These are phyloP conservation scores for Noturus placidus DNA, from an alignment of 2,113 vertebrate species.

Conservation along the genomic window DNA sequence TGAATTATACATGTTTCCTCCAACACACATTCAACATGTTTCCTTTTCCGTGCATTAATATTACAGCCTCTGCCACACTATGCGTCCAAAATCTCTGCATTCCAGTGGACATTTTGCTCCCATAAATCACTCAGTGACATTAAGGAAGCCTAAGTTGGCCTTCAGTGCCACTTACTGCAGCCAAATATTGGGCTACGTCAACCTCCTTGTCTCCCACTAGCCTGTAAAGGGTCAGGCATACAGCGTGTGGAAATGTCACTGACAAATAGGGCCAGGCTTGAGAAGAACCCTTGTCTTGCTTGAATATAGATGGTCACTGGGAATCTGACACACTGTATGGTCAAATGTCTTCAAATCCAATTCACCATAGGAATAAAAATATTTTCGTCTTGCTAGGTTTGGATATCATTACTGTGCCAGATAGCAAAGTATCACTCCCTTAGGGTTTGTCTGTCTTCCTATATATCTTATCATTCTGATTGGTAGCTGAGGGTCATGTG, in stretches of 20 bases:
- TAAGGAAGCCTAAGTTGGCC: conserved; percentile 65
- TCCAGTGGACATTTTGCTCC: conserved; percentile 64
- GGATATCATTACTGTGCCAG: background rate
- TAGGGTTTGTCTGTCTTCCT: conserved; percentile 27
- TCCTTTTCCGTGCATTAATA: conserved; percentile 69
- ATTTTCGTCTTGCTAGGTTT: conserved; percentile 17
- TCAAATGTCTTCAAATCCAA: conserved; percentile 33
- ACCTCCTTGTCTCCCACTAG: conserved; percentile 40
- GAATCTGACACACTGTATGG: background rate
- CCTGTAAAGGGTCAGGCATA: conserved; percentile 29
- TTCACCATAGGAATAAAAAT: background rate
- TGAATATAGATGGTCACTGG: conserved; percentile 12
- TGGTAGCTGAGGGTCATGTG: conserved; percentile 42
- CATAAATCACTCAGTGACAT: conserved; percentile 67
- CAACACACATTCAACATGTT: conserved; percentile 65
- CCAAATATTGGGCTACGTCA: conserved; percentile 38
- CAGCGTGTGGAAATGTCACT: conserved; percentile 40
- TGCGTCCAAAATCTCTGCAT: conserved; percentile 29
- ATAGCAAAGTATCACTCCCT: conserved; percentile 10
- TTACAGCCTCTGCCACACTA: conserved; percentile 62
- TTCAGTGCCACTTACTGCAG: conserved; percentile 53
- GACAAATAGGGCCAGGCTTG: conserved; percentile 35
- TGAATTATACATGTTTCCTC: conserved; percentile 70
- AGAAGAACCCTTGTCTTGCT: conserved; percentile 21
- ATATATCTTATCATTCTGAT: conserved; percentile 24